These are phyloP conservation scores for Lasiurus borealis DNA, from an alignment of 2,113 vertebrate species.

Conservation along the genomic window DNA sequence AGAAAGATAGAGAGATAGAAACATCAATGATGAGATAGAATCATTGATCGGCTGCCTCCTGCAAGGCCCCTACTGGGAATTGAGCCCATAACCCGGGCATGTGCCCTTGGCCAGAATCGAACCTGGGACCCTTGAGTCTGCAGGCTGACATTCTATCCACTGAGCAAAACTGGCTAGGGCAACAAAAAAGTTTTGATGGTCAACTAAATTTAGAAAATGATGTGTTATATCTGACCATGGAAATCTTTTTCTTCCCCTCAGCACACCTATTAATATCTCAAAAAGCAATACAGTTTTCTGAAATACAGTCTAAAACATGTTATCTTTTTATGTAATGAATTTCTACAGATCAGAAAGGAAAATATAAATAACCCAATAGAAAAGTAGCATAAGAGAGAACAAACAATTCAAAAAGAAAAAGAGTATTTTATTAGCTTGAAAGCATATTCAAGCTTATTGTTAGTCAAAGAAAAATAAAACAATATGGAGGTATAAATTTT, in stretches of 20 bases:
- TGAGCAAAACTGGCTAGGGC: too few species aligned
- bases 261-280: slow-evolving; percentile 47
- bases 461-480: background rate
- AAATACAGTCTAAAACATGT: slow-evolving; percentile 40
- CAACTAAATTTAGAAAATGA: slow-evolving; percentile 71
- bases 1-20: too few species aligned
- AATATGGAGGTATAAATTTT: background rate
- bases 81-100: too few species aligned
- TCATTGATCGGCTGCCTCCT: too few species aligned
- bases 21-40: too few species aligned
- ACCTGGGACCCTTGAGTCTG: too few species aligned
- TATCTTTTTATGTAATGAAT: slow-evolving; percentile 37
- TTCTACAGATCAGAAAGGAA: slow-evolving; percentile 25
- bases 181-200: background rate
- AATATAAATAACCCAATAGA: background rate
- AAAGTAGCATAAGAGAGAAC: background rate
- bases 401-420: background rate
- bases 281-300: slow-evolving; percentile 35
- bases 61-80: too few species aligned
- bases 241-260: background rate
- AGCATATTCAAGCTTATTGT: slow-evolving; percentile 13
- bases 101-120: too few species aligned
- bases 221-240: slow-evolving; percentile 53
- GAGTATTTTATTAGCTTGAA: background rate
- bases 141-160: too few species aligned